Conservation (phyloP, 2,113 vertebrate species). For the Crocuta crocuta region DNA sequence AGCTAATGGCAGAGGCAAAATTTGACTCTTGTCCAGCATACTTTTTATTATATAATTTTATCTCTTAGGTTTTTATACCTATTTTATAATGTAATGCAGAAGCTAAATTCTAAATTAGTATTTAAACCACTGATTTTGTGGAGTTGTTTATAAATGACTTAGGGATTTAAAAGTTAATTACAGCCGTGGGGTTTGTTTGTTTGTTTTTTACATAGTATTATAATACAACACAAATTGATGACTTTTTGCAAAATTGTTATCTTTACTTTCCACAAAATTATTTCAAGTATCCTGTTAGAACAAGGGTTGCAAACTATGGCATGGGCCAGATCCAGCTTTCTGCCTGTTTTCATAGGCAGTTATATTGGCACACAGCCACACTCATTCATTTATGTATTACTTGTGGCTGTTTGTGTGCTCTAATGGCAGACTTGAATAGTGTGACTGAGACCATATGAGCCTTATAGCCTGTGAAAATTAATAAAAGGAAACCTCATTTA, state of each 20-base stretch:
- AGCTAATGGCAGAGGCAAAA: neutral
- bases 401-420: neutral
- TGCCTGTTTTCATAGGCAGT: neutral
- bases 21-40: neutral
- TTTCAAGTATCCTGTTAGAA: slow-evolving; percentile 2
- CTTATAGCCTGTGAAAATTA: neutral
- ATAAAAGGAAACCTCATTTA: neutral
- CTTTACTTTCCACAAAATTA: slow-evolving; percentile 18
- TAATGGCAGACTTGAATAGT: neutral
- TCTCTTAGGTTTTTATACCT: neutral
- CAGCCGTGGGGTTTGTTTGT: neutral
- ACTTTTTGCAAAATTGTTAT: neutral
- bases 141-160: slow-evolving; percentile 32
- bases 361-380: neutral
- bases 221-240: neutral
- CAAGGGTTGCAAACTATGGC: neutral
- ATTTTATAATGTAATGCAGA: neutral
- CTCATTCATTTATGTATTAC: neutral
- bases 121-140: slow-evolving; percentile 14
- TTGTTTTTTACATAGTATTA: neutral
- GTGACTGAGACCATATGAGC: neutral
- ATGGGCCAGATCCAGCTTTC: neutral
- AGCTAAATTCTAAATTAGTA: slow-evolving; percentile 17
- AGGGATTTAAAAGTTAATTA: slow-evolving; percentile 54
- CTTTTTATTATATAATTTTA: slow-evolving; percentile 39